Base-by-base conservation (phyloP, 2,888 invertebrate genomes). In the Brachycybe producta region DNA sequence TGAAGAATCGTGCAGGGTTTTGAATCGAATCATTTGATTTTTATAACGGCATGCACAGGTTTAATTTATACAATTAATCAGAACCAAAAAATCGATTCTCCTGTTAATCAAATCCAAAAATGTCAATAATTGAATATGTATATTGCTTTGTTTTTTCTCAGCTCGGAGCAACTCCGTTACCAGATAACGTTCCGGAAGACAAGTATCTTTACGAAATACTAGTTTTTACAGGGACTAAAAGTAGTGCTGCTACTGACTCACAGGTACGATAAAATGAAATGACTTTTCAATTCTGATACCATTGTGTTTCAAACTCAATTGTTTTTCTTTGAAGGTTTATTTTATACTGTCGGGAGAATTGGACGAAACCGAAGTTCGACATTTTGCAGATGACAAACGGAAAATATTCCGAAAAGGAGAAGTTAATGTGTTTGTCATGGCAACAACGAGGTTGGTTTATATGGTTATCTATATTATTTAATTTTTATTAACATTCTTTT, bases 161-260 rank as follows among this genome's bases (percentile, higher is more conserved):
- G 64, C 53, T 63, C 24, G 64, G 63, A 5, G 61, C 60, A 1
- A 51, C 61, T 1, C 64, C 65, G 2, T 52, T 66, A 30, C 61
- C 62, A 13, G 66, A 67, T 53, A 66, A 66, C 50, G 54, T 59
- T n/a, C 53, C 60, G 13, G 43, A 56, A 17, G 63, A 67, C 57
- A 61, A 61, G 41, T 67, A 65, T 51, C 51, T 65, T 2, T 66
- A 66, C 53, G 66, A 67, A 53, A 56, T 66, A n/a, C 41, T 63
- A 8, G 61, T 65, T 5, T 59, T 57, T 48, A 67, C 65, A n/a
- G 65, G 64, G 3, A 55, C 52, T 32, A 49, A 56, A 40, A 54
- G 49, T 19, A 57, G 57, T 35, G 58, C 61, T 26, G 56, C 56
- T 27, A 62, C 60, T 1, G 58, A 58, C 46, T 61, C 60, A 23